Conservation (phyloP, 2,888 invertebrate species). For the Sylvicola cinctus region DNA sequence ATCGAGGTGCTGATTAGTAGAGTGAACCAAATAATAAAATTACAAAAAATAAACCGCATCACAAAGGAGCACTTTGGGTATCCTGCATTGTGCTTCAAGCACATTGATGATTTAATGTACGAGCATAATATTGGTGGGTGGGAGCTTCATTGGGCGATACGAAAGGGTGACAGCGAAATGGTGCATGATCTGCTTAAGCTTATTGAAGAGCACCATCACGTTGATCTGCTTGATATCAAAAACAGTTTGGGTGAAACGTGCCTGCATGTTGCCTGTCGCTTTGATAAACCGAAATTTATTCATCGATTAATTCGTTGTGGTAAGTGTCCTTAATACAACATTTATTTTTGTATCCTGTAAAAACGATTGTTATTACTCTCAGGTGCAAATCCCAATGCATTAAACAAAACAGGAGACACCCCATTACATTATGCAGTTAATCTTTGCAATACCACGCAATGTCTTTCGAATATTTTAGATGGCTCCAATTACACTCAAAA, state of each 20-base stretch:
- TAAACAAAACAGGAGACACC: slow-evolving; percentile 23
- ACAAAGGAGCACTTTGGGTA: no score
- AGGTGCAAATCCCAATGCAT: slow-evolving; percentile 25
- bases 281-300: slow-evolving; percentile 16
- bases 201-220: slow-evolving; percentile 16
- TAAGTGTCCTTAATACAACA: not conserved
- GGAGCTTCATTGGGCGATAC: slow-evolving; percentile 14
- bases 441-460: slow-evolving; percentile 14
- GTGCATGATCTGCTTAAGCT: slow-evolving; percentile 16
- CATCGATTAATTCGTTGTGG: slow-evolving; percentile 17
- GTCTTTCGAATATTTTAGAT: slow-evolving; percentile 15
- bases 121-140: not conserved
- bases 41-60: no score
- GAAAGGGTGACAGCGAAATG: slow-evolving; percentile 10
- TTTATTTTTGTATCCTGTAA: not conserved
- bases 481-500: slow-evolving; percentile 9
- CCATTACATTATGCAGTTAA: slow-evolving; percentile 27
- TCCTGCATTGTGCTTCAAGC: no score
- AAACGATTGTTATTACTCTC: not conserved
- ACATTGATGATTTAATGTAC: no score
- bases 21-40: no score
- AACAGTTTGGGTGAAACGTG: slow-evolving; percentile 29
- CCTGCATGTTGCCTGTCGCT: slow-evolving; percentile 20
- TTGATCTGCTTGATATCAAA: slow-evolving; percentile 23
- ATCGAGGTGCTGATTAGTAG: no score